Percentiles rank a stretch among this genome's conserved stretches.
Conservation (phyloP, 2,888 invertebrate species). For the Pilophorus perplexus region DNA sequence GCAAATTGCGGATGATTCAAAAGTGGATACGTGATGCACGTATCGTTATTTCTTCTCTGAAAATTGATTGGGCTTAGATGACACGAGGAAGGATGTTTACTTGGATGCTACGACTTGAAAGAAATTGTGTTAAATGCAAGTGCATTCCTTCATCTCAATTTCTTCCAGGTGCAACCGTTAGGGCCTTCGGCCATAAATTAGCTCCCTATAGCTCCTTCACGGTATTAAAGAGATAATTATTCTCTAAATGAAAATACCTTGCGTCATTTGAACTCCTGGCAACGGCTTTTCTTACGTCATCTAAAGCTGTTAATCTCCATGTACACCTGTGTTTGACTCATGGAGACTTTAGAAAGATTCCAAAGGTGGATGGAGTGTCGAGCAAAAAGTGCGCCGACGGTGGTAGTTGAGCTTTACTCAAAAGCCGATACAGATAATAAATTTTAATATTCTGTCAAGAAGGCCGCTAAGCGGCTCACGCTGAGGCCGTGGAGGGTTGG, state of each 20-base stretch:
- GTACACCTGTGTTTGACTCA: constrained; percentile 17
- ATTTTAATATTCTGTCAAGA: too few species aligned
- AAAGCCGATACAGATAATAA: too few species aligned
- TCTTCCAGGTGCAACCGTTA: constrained; percentile 12
- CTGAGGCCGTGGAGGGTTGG: too few species aligned
- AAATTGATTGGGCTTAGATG: neutral
- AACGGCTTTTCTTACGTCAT: constrained; percentile 13
- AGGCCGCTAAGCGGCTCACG: too few species aligned
- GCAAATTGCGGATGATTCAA: too few species aligned
- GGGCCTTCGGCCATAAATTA: constrained; percentile 15
- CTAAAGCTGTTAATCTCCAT: constrained; percentile 4
- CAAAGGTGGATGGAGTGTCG: too few species aligned
- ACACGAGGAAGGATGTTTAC: neutral
- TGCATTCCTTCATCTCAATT: constrained; percentile 16
- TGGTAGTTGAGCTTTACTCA: too few species aligned
- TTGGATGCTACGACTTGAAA: constrained; percentile 2
- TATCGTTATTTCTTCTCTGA: too few species aligned
- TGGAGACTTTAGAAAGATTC: too few species aligned
- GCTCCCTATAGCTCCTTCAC: constrained; percentile 9
- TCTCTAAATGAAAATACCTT: constrained; percentile 18
- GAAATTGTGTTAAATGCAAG: constrained; percentile 19
- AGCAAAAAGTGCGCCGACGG: too few species aligned
- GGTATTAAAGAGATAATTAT: constrained; percentile 26
- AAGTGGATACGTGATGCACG: too few species aligned
- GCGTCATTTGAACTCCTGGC: constrained; percentile 11